Base-by-base conservation (phyloP, 64 coral and sea anemone genomes). In the Porites lutea region DNA sequence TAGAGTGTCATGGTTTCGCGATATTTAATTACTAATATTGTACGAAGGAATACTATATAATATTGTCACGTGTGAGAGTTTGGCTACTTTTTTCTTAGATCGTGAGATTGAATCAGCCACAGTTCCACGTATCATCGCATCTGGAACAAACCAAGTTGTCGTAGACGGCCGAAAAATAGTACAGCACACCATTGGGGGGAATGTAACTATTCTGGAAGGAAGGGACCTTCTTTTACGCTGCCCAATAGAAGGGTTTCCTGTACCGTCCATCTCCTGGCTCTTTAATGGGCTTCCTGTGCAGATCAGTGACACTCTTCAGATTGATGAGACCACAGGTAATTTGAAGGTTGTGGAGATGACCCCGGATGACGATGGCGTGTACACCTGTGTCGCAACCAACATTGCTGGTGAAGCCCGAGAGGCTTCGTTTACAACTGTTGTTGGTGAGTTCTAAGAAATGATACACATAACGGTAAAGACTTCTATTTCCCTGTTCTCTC, bases 131-230 rank as follows among this genome's bases (percentile, higher is more conserved):
- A 84, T 89, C 22, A 87, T 88, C 5, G 89, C 87, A n/a, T 88
- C 88, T 5, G 15, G 77, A n/a, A 52, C 77, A 83, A 65, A 83
- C 55, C 49, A 61, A 3, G 19, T 53, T 8, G 16, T 67, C 45
- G 16, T 79, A 12, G 92, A 65, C 43, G 73, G 83, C 16, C 55
- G 55, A 21, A 94, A 82, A 67, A 52, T 72, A 63, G 15, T 94
- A n/a, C 70, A 88, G 49, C 86, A 89, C 8, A 61, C 69, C 5
- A 46, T 96, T 14, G 95, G 95, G 10, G 92, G 95, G 23, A 96
- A 96, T 54, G 70, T 96, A 1, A 96, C 88, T 6, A 91, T 96
- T 9, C 37, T 96, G 18, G 95, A 96, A 5, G 95, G 95, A n/a
- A 93, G 73, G 51, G 87, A 96, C 83, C 82, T 96, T 22, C 13